A percentile compares a stretch with the other conserved stretches of the same genome.
These are phyloP conservation scores for Lasioglossum pauxillum DNA, from an alignment of 2,888 invertebrate species.

Conservation along the genomic window DNA sequence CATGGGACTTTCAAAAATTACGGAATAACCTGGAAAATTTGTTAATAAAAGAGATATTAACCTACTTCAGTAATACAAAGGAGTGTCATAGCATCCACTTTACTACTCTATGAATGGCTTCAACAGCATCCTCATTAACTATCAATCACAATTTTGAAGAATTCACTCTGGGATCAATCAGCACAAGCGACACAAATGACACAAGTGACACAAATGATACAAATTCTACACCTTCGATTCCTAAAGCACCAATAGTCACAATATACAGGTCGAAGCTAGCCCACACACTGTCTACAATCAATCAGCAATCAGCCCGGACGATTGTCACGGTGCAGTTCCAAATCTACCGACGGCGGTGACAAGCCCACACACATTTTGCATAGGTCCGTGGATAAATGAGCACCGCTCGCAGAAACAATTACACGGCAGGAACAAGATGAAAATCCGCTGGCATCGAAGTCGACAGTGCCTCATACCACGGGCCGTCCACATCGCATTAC, in stretches of 20 bases:
- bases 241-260: background rate
- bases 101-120: too few species aligned
- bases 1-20: too few species aligned
- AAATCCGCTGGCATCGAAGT: conserved; percentile 12
- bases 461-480: background rate
- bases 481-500: background rate
- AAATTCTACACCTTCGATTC: background rate
- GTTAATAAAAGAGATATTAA: too few species aligned
- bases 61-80: too few species aligned
- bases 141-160: background rate
- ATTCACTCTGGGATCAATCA: background rate
- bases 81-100: too few species aligned
- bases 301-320: background rate
- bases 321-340: background rate
- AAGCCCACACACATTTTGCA: conserved; percentile 35
- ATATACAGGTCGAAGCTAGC: background rate
- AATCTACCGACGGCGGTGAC: conserved; percentile 60
- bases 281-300: background rate
- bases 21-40: too few species aligned
- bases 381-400: background rate
- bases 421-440: conserved; percentile 4
- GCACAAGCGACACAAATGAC: background rate
- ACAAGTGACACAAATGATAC: background rate
- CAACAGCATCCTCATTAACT: too few species aligned
- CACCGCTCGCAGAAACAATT: background rate